Percentiles rank a stretch among this genome's conserved stretches.
Evolutionary conservation across 2,113 vertebrate genomes (phyloP).

Genomic region (Camelus bactrianus): DNA sequence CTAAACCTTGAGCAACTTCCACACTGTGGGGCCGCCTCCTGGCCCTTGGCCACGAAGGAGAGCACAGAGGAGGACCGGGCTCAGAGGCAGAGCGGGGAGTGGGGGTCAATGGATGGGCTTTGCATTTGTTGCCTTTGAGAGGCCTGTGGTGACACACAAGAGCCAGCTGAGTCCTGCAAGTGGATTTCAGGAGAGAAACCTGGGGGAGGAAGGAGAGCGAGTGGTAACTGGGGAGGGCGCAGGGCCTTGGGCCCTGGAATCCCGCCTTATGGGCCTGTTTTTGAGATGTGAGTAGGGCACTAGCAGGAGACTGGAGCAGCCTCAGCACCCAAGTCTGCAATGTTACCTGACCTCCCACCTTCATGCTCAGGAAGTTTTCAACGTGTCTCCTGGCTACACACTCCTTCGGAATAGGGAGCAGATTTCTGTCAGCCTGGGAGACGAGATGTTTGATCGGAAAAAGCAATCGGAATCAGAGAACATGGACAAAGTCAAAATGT

Average conservation of each 20-base stretch:
- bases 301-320: not conserved
- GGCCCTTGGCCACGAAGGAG: not conserved
- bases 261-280: not conserved
- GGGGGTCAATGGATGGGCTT: fast-evolving
- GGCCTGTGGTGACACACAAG: not conserved
- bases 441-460: conserved; percentile 75
- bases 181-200: not conserved
- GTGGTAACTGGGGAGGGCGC: not conserved
- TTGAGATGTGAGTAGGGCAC: not conserved
- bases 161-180: not conserved
- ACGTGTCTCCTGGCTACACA: conserved; percentile 79
- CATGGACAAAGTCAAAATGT: not conserved
- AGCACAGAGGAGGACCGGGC: not conserved
- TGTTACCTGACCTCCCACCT: not conserved
- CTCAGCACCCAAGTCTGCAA: not conserved
- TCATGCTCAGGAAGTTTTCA: conserved; percentile 70
- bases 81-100: fast-evolving
- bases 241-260: not conserved
- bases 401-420: conserved; percentile 72
- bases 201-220: not conserved
- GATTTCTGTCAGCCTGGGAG: conserved; percentile 79
- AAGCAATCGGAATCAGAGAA: not conserved
- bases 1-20: not conserved
- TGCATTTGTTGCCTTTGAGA: not conserved
- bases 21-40: not conserved